Percentiles rank a stretch among this genome's conserved stretches.
These are phyloP conservation scores for Tympanoctomys barrerae DNA, from an alignment of 2,797 vertebrate genomes.

Conservation along the genomic window DNA sequence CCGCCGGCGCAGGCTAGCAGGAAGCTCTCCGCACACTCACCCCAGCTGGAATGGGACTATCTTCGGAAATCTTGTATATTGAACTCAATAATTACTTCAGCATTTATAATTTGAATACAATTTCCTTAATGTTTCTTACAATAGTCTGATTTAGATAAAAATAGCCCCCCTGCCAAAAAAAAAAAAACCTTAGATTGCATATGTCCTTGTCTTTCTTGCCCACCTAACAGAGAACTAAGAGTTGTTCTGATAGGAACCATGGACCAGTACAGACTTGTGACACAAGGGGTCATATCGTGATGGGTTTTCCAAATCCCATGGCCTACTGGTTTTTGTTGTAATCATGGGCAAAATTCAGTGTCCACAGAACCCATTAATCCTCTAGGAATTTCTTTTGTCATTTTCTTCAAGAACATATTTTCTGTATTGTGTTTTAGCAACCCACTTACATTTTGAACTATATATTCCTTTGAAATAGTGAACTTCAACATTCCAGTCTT, in stretches of 20 bases:
- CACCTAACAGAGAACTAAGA: background rate
- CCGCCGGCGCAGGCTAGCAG: too few relatives aligned
- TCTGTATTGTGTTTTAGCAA: constrained; percentile 17
- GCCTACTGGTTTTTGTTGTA: background rate
- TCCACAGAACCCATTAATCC: background rate
- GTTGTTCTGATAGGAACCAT: background rate
- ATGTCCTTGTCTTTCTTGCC: background rate
- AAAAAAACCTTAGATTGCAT: background rate
- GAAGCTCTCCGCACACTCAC: too few relatives aligned
- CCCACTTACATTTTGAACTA: background rate
- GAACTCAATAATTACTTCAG: constrained; percentile 7
- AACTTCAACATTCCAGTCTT: background rate
- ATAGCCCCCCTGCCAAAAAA: too few relatives aligned
- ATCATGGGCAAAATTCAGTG: background rate
- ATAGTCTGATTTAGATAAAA: background rate
- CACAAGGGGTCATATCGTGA: background rate
- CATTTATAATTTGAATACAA: background rate
- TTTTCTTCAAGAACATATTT: background rate
- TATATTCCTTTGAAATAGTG: constrained; percentile 3
- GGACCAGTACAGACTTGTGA: background rate
- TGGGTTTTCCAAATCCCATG: background rate
- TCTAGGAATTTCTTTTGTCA: background rate
- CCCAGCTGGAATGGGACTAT: too few relatives aligned
- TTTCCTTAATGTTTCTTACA: background rate
- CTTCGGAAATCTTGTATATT: too few relatives aligned